Evolutionary conservation across 2,113 vertebrate genomes (phyloP).

Genomic region (Raja brachyura): DNA sequence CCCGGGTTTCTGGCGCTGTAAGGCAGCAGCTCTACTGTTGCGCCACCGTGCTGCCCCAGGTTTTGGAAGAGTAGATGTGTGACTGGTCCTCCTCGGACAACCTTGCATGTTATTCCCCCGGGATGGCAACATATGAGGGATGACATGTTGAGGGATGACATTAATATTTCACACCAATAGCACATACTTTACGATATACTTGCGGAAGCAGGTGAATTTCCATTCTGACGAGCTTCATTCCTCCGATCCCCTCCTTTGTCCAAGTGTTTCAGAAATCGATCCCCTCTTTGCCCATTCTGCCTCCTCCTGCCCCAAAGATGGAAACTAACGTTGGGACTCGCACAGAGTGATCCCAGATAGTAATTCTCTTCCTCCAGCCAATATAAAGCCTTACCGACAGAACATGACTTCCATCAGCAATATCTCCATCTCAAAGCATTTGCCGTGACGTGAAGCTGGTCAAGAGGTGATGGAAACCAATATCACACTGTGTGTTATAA

Average conservation of each 20-base stretch:
- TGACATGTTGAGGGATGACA: no score
- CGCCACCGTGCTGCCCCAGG: neutral
- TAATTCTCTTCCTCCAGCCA: neutral
- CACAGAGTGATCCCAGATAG: neutral
- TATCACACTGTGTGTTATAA: neutral
- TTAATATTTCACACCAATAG: neutral
- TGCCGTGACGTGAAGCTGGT: neutral
- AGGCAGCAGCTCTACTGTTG: no score
- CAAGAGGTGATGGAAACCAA: neutral
- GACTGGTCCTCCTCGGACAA: neutral
- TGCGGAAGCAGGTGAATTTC: neutral
- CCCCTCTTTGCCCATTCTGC: neutral
- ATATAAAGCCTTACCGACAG: neutral
- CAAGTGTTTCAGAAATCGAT: neutral
- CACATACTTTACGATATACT: neutral
- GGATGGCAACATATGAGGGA: neutral
- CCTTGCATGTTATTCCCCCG: neutral
- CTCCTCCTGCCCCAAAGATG: neutral
- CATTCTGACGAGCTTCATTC: neutral
- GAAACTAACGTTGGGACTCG: neutral
- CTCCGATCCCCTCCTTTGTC: neutral
- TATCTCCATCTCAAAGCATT: neutral
- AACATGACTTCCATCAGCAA: neutral
- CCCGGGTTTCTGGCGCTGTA: no score
- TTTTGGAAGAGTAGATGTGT: neutral